Conservation (phyloP, 2,797 vertebrate species). For the Tokudaia tokunoshimensis region DNA sequence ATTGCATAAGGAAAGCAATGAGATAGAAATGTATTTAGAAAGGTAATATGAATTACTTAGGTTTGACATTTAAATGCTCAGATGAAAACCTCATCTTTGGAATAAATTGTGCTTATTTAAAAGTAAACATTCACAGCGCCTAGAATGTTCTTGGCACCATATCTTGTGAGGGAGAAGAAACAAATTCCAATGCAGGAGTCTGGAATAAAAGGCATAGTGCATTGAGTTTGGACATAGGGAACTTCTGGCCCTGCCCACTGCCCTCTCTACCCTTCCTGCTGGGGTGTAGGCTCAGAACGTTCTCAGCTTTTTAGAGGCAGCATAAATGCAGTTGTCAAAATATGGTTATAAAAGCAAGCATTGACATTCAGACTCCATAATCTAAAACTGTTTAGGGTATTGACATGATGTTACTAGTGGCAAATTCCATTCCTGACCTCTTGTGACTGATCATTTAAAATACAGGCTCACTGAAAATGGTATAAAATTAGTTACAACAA, state of each 20-base stretch:
- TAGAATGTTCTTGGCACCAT: background rate
- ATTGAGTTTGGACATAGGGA: background rate
- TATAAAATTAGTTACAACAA: background rate
- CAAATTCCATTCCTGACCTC: background rate
- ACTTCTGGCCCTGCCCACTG: background rate
- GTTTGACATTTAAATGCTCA: constrained; percentile 41
- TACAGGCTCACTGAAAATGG: background rate
- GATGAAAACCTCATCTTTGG: constrained; percentile 30
- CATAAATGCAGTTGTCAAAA: background rate
- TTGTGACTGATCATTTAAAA: background rate
- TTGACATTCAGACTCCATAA: background rate
- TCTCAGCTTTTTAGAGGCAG: background rate
- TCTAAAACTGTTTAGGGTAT: background rate
- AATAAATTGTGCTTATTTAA: constrained; percentile 3
- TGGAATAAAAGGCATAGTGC: background rate
- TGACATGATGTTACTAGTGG: background rate
- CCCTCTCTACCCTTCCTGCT: background rate
- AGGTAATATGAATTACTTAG: background rate
- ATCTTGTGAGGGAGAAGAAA: background rate
- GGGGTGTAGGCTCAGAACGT: background rate
- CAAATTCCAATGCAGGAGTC: background rate
- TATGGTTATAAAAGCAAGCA: background rate
- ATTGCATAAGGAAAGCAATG: background rate
- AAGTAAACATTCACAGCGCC: background rate
- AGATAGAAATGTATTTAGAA: constrained; percentile 30